Conservation (phyloP, 2,797 vertebrate genomes). For the Scolopax rusticola region DNA sequence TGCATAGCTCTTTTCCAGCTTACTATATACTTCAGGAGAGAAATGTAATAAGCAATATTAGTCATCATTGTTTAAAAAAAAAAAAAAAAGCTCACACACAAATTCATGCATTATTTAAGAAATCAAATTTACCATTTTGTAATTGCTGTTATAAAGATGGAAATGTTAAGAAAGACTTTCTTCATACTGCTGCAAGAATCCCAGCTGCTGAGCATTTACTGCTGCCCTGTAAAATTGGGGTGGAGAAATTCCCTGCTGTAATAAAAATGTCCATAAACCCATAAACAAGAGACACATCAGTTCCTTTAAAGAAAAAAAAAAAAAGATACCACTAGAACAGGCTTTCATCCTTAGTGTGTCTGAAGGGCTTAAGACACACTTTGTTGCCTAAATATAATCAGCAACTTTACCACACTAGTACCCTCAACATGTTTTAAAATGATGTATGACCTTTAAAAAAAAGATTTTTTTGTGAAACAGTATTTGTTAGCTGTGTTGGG, state of each 20-base stretch:
- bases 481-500: neutral
- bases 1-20: neutral
- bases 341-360: neutral
- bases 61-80: neutral
- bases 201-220: slow-evolving; percentile 31
- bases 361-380: neutral
- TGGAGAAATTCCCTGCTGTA: slow-evolving; percentile 28
- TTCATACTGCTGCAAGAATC: slow-evolving; percentile 37
- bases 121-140: neutral
- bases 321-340: neutral
- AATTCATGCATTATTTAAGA: neutral
- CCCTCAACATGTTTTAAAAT: neutral
- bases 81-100: neutral
- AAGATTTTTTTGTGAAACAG: neutral
- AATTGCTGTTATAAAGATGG: neutral
- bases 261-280: slow-evolving; percentile 40
- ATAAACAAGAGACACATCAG: slow-evolving; percentile 34
- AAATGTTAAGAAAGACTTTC: slow-evolving; percentile 27
- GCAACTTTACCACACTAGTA: neutral
- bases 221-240: slow-evolving; percentile 7
- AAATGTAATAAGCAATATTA: neutral
- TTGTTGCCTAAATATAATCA: slow-evolving; percentile 1
- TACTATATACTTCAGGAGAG: neutral
- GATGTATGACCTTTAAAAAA: neutral
- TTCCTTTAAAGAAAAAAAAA: neutral